Evolutionary conservation across 2,113 vertebrate genomes (phyloP), one percentile per base, ranked within the genome.

Genomic region (Chauna torquata): DNA sequence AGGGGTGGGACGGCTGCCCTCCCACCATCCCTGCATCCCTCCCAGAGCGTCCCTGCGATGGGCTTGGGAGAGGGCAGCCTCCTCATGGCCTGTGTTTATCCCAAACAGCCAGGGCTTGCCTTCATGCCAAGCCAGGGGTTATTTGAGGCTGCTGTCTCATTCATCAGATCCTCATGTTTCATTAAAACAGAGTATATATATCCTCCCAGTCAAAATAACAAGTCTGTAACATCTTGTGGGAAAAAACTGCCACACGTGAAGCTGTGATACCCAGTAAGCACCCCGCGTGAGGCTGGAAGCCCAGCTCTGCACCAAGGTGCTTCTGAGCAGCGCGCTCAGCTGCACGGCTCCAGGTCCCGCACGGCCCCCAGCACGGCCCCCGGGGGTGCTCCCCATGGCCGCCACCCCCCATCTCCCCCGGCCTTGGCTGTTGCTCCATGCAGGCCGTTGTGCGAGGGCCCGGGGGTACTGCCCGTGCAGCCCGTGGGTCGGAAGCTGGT

Each of bases 131-230:
- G 47, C 55, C n/a, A 71, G 92, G 27, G 92, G 95, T 94, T 95
- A 92, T 95, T 82, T 74, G 64, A 96, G 93, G 96, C 88, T 88
- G 71, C 79, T 88, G 68, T 42, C 80, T 75, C 19, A 28, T 84
- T 96, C 90, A 86, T 90, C 94, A 92, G 58, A 86, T 82, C 88
- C 90, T 95, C 70, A 45, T 88, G 86, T 88, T 93, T 70, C 47
- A 30, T 87, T 96, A 44, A 79, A 88, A 68, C 25, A 23, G 49
- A 40, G 50, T 28, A 75, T 75, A 50, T 42, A 85, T 88, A 38
- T 49, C 77, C 36, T 78, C 50, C 59, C 16, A 12, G 68, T 64
- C 55, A 71, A 54, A 92, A 38, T 19, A 71, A 65, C 50, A 89
- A 86, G 78, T 44, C 74, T 47, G 38, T 15, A 54, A 64, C 36